Base-by-base conservation (phyloP, 2,888 invertebrate genomes). In the Lampropteryx suffumata region DNA sequence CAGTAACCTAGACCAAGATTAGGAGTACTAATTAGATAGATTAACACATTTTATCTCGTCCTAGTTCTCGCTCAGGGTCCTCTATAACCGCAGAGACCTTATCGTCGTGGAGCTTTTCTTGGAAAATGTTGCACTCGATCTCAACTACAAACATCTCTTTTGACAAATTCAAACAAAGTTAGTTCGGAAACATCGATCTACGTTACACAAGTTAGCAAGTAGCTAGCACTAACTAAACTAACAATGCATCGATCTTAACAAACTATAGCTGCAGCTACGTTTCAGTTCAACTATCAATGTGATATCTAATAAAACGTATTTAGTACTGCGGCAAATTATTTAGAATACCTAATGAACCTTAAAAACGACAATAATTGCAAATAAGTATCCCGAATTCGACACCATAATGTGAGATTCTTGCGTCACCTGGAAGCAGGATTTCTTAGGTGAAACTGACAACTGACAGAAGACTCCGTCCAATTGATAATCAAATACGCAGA, bases 391-490 rank as follows among this genome's bases (percentile, higher is more conserved):
- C n/a, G n/a, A n/a, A n/a, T n/a, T n/a, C n/a, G n/a, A n/a, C n/a
- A n/a, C n/a, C n/a, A n/a, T n/a, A n/a, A n/a, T n/a, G n/a, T n/a
- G n/a, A n/a, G 60, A 50, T 43, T 48, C 57, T 54, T 53, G 54
- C 62, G 60, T 64, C 69, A 61, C 68, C 62, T 52, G 68, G 71
- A 52, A 49, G 50, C 59, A 52, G 53, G 59, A 61, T 62, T 59
- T 59, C 62, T 71, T 71, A 62, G 62, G 62, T 65, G 67, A 69
- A 67, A 66, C 59, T 67, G 65, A n/a, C n/a, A n/a, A n/a, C n/a
- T 71, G 67, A 71, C 70, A 60, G 57, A 55, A 68, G 70, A 66
- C 65, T 60, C 61, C 57, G 55, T 55, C 59, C 53, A 57, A 58
- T 62, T 60, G 44, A 46, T 56, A 57, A 62, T 62, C 56, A 57